phyloP scores from a whole-genome alignment of 2,888 invertebrate species.

The Dynastes tityus region DNA sequence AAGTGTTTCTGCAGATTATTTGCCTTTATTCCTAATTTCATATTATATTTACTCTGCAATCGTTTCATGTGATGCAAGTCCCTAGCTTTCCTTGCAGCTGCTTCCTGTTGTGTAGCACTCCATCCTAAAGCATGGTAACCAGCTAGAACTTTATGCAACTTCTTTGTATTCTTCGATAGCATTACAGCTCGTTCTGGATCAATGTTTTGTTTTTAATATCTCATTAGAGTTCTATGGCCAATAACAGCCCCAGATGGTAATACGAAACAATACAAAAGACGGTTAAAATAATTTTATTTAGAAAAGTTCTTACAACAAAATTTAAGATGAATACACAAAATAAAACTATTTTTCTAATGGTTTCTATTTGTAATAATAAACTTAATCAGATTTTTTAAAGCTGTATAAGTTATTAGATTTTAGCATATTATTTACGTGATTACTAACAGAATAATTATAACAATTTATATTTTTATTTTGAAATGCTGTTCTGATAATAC shows the following conservation, averaged over 20 bases:
- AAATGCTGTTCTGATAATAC: no score
- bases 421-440: no score
- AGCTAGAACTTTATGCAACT: conserved; percentile 81
- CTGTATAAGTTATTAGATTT: no score
- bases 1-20: conserved; percentile 90
- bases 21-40: conserved; percentile 83
- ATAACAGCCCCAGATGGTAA: conserved; percentile 92
- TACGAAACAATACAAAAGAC: no score
- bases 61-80: conserved; percentile 90
- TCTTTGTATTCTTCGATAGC: conserved; percentile 78
- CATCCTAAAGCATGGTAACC: conserved; percentile 92
- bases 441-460: no score
- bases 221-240: conserved; percentile 92
- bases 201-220: conserved; percentile 91
- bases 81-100: conserved; percentile 83
- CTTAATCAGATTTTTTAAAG: no score
- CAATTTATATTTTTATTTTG: no score
- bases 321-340: no score
- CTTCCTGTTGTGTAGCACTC: conserved; percentile 86
- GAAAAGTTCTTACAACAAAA: no score
- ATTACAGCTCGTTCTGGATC: conserved; percentile 77
- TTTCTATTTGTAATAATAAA: no score
- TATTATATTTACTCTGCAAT: conserved; percentile 83
- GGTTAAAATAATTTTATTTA: no score
- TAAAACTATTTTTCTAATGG: no score